phyloP scores from a whole-genome alignment of 2,888 invertebrate genomes.

The Scaeva pyrastri region DNA sequence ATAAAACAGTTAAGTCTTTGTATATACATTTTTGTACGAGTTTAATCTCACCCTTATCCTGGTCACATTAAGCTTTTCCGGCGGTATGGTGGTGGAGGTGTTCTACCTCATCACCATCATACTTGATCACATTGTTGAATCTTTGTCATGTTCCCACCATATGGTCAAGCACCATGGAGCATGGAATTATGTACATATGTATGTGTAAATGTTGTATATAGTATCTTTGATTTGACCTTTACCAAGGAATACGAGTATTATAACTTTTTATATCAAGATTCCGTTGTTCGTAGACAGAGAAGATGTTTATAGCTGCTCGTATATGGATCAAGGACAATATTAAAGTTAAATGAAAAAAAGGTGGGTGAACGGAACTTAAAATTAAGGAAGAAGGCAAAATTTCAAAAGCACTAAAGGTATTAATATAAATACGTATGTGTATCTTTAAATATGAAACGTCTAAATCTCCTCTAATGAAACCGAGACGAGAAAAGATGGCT shows the following conservation, averaged over 20 bases:
- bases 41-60: background rate
- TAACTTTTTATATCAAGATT: background rate
- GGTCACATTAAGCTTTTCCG: slow-evolving; percentile 2
- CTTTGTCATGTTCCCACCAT: slow-evolving; percentile 7
- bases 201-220: background rate
- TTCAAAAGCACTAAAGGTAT: slow-evolving; percentile 8
- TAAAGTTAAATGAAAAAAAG: background rate
- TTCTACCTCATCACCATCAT: background rate
- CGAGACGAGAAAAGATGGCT: too few species aligned
- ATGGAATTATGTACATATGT: background rate
- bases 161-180: slow-evolving; percentile 22
- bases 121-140: slow-evolving; percentile 17
- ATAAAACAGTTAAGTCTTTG: slow-evolving; percentile 11
- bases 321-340: slow-evolving; percentile 22
- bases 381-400: background rate
- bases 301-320: background rate
- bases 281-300: background rate
- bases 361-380: background rate
- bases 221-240: slow-evolving; percentile 32
- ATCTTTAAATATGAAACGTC: too few species aligned
- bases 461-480: too few species aligned
- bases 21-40: slow-evolving; percentile 2
- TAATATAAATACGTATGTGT: too few species aligned
- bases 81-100: background rate
- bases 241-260: slow-evolving; percentile 18